Percentiles rank a stretch among this genome's conserved stretches.
phyloP scores from a whole-genome alignment of 1,140 invertebrate genomes.

The Lepidurus apus region DNA sequence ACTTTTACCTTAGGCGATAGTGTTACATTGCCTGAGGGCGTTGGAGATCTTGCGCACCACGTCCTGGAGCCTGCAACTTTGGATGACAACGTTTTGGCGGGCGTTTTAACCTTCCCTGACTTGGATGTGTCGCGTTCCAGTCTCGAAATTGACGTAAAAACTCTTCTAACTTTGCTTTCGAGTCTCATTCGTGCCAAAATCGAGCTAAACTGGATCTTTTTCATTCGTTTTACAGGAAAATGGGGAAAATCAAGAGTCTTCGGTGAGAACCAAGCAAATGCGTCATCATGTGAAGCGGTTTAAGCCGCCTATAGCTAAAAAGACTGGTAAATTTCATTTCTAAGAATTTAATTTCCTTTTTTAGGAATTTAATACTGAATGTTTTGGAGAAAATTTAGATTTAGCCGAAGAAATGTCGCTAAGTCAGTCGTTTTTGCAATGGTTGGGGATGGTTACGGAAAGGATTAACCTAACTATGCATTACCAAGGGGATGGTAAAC shows the following conservation, averaged over 20 bases:
- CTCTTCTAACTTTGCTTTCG: background rate
- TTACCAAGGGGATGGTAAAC: conserved; percentile 64
- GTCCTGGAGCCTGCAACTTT: background rate
- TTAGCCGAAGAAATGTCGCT: conserved; percentile 46
- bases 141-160: background rate
- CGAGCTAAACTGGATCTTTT: background rate
- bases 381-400: conserved; percentile 35
- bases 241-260: conserved; percentile 11
- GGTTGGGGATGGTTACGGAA: conserved; percentile 69
- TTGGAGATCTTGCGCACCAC: background rate
- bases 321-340: conserved; percentile 31
- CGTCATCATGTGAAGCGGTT: background rate
- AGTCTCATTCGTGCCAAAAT: background rate
- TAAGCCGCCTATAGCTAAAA: conserved; percentile 17
- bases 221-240: background rate
- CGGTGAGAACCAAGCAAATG: background rate
- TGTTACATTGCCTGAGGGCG: background rate
- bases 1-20: background rate
- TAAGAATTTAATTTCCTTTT: background rate
- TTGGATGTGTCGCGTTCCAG: background rate
- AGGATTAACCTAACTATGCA: conserved; percentile 73
- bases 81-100: background rate
- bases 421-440: conserved; percentile 56
- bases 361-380: background rate
- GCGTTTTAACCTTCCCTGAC: background rate